These are phyloP conservation scores for Orthonychiurus folsomi DNA, from an alignment of 2,888 invertebrate species.

Conservation along the genomic window DNA sequence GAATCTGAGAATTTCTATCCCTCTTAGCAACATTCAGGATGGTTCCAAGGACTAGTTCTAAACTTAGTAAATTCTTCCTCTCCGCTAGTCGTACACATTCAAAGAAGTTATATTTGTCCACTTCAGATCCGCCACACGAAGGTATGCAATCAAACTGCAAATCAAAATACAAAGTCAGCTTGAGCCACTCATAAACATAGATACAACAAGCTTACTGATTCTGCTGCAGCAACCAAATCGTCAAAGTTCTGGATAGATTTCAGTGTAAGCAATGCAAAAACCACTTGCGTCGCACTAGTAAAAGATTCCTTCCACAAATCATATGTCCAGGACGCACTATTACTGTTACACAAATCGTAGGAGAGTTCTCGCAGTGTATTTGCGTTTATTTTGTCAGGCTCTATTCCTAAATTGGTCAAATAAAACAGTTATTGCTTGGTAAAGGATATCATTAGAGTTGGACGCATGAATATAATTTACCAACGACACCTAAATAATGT, in stretches of 20 bases:
- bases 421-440: slow-evolving; percentile 7
- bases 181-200: neutral
- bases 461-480: too few species aligned
- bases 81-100: slow-evolving; percentile 25
- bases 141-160: slow-evolving; percentile 3
- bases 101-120: slow-evolving; percentile 17
- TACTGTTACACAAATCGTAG: too few species aligned
- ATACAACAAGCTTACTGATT: slow-evolving; percentile 9
- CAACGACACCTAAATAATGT: too few species aligned
- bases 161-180: neutral
- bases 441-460: slow-evolving; percentile 16
- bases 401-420: too few species aligned
- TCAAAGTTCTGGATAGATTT: neutral
- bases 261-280: neutral
- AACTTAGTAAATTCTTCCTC: slow-evolving; percentile 20
- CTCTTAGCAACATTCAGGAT: slow-evolving; percentile 17
- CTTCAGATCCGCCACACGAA: neutral
- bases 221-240: neutral
- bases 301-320: neutral
- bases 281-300: neutral
- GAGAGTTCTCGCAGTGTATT: too few species aligned
- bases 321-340: neutral
- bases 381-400: too few species aligned
- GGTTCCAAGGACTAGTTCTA: slow-evolving; percentile 28
- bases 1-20: slow-evolving; percentile 11